A percentile compares a stretch with the other conserved stretches of the same genome.
phyloP scores from a whole-genome alignment of 2,113 vertebrate species.

The Lepidothrix coronata region DNA sequence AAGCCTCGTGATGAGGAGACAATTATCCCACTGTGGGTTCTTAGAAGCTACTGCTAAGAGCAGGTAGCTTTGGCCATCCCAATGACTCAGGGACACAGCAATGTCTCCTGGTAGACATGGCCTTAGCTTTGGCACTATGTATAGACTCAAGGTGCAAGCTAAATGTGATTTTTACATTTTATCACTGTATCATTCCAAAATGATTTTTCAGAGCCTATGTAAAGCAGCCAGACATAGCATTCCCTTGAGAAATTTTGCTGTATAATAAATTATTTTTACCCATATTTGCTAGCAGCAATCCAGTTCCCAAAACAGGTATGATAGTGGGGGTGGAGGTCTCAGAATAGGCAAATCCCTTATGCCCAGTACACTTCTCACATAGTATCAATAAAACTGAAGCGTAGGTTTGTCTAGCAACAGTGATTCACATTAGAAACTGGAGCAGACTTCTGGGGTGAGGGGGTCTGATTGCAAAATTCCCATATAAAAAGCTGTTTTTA shows the following conservation, averaged over 20 bases:
- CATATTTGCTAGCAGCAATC: background rate
- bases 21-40: background rate
- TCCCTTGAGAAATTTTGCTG: background rate
- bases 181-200: background rate
- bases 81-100: background rate
- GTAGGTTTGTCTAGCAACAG: background rate
- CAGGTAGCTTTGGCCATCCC: background rate
- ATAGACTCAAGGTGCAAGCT: background rate
- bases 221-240: background rate
- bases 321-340: background rate
- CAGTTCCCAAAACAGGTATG: background rate
- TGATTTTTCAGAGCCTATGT: background rate
- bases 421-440: background rate
- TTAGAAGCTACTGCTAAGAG: background rate
- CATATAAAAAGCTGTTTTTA: background rate
- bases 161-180: background rate
- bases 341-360: background rate
- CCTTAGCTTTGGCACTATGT: background rate
- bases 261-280: background rate
- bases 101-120: background rate
- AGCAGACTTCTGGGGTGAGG: background rate
- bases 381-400: background rate
- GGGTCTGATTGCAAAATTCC: background rate
- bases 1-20: background rate
- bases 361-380: background rate